phyloP scores from a whole-genome alignment of 2,888 invertebrate species.

The Dolichopus griseipennis region DNA sequence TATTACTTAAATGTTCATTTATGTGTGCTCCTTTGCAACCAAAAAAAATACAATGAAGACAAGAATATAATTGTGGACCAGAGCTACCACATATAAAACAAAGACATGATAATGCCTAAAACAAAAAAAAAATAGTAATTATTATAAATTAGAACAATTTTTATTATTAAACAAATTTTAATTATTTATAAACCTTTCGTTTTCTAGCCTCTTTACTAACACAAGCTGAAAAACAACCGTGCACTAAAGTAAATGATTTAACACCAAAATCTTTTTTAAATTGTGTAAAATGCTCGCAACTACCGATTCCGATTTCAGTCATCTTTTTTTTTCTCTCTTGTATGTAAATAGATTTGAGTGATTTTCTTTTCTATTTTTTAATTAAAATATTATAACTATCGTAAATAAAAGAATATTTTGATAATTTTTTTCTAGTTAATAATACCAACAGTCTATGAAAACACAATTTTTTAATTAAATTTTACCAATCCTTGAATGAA shows the following conservation, averaged over 20 bases:
- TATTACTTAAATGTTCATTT: slow-evolving; percentile 70
- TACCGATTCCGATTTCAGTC: slow-evolving; percentile 34
- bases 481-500: neutral
- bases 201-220: slow-evolving; percentile 69
- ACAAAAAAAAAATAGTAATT: slow-evolving; percentile 34
- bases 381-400: neutral
- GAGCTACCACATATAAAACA: slow-evolving; percentile 75
- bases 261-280: slow-evolving; percentile 41
- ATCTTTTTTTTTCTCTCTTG: neutral
- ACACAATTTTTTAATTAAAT: neutral
- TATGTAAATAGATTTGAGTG: neutral
- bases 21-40: slow-evolving; percentile 85
- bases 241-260: slow-evolving; percentile 55
- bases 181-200: slow-evolving; percentile 58
- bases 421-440: neutral
- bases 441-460: neutral
- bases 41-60: slow-evolving; percentile 86
- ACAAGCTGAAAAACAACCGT: slow-evolving; percentile 78
- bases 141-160: neutral
- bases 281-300: slow-evolving; percentile 40
- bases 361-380: slow-evolving; percentile 6
- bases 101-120: slow-evolving; percentile 66
- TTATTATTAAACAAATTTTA: neutral
- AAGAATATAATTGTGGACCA: slow-evolving; percentile 73
- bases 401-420: neutral